Evolutionary conservation across 2,113 vertebrate genomes (phyloP).

Genomic region (Eudorcas thomsonii): DNA sequence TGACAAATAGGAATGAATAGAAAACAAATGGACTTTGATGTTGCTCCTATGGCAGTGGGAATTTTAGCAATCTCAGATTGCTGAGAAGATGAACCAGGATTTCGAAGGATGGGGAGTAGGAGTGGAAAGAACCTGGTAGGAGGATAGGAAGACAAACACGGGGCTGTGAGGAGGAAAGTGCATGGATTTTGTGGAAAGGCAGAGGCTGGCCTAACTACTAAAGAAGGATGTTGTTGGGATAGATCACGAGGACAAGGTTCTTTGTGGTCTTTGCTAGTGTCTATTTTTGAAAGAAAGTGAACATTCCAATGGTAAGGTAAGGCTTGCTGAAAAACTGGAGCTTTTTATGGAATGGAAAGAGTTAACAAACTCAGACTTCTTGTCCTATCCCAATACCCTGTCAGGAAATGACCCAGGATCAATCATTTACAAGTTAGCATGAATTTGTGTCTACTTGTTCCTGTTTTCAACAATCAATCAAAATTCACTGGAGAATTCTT

Average conservation of each 20-base stretch:
- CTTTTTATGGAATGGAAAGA: neutral
- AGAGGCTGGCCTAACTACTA: neutral
- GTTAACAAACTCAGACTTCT: neutral
- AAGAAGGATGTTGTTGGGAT: neutral
- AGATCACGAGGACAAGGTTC: neutral
- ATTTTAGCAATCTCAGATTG: neutral
- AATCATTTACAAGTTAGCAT: neutral
- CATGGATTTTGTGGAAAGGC: neutral
- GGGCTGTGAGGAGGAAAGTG: neutral
- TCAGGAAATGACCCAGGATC: neutral
- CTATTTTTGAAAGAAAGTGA: neutral
- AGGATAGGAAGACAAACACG: rapidly evolving
- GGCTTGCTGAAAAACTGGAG: neutral
- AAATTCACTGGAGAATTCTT: neutral
- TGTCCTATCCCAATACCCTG: neutral
- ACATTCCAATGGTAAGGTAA: neutral
- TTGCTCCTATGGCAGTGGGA: neutral
- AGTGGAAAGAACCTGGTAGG: neutral
- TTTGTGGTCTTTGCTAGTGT: neutral
- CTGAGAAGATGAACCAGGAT: neutral
- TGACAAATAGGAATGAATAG: neutral
- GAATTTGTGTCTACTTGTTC: neutral
- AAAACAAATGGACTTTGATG: neutral
- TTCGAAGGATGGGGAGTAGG: neutral
- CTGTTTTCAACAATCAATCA: neutral